Base-by-base conservation (phyloP, 2,113 vertebrate species). In the Cygnus atratus region DNA sequence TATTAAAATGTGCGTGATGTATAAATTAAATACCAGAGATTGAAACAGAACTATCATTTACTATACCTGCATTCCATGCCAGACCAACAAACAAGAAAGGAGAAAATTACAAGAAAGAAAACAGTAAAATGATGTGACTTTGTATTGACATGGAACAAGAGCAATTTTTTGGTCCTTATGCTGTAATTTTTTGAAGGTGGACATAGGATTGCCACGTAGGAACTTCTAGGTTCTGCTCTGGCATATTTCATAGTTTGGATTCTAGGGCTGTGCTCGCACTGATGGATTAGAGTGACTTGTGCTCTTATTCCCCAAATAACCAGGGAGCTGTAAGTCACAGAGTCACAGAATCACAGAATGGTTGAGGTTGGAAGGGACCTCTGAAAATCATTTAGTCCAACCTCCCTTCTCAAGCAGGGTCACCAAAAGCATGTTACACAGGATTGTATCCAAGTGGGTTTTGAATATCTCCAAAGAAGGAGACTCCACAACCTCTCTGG, bases 41-140 rank as follows among this genome's bases (percentile, higher is more conserved):
- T 73, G 77, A 87, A 88, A 59, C 16, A 71, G 13, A 83, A 48
- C 6, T 62, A 22, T 43, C 8, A 76, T 35, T 79, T 87, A 57
- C 39, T 63, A 9, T 63, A 92, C 43, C 7, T 33, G 3, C 9
- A 68, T 5, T 71, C 22, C 71, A 19, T 41, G 24, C 12, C 87
- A 59, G n/a, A 66, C 4, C 14, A 85, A 9, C 1, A n/a, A 57
- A 86, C 1, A 76, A 54, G n/a, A 3, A 58, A 37, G 5, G 6
- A 79, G 8, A 66, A 83, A 92, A 77, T 3, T 7, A 39, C 9
- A 44, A 50, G 26, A 68, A 89, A 68, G 22, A 15, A 70, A 57
- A 71, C 33, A 43, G 12, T 21, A 10, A 50, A 44, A 3, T 55
- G 5, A 0, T 21, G 11, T 0, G 1, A 9, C 29, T 84, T 67